Percentiles rank a stretch among this genome's conserved stretches.
These are phyloP conservation scores for Dynastes grantii DNA, from an alignment of 2,888 invertebrate species.

Conservation along the genomic window DNA sequence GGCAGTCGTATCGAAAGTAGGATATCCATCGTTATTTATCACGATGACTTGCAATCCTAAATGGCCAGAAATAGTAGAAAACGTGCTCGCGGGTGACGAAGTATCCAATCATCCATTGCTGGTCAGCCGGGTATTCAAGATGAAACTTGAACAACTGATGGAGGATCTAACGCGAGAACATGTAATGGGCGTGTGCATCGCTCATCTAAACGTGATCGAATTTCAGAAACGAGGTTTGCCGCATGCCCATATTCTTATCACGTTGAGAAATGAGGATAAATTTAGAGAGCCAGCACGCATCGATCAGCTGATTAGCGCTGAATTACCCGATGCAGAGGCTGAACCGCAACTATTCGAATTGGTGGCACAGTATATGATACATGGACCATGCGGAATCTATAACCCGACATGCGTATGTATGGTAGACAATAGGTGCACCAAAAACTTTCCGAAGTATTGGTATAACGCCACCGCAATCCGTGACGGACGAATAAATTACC, in stretches of 20 bases:
- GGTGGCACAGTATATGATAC: too few relatives aligned
- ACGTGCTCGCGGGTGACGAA: slow-evolving; percentile 59
- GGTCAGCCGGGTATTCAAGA: slow-evolving; percentile 55
- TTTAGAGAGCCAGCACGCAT: not conserved
- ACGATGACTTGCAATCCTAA: slow-evolving; percentile 22
- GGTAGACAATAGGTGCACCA: too few relatives aligned
- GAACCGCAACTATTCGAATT: too few relatives aligned
- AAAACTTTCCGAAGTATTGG: too few relatives aligned
- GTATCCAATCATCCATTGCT: slow-evolving; percentile 65
- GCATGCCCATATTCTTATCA: slow-evolving; percentile 33
- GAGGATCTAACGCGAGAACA: slow-evolving; percentile 39
- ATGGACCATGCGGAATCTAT: too few relatives aligned
- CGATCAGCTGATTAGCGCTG: slow-evolving; percentile 26
- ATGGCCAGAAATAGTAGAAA: slow-evolving; percentile 66
- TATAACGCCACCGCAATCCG: slow-evolving; percentile 56
- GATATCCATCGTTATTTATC: slow-evolving; percentile 54
- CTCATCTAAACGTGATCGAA: slow-evolving; percentile 54
- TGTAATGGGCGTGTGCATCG: slow-evolving; percentile 45
- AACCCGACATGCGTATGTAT: too few relatives aligned
- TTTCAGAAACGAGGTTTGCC: slow-evolving; percentile 54
- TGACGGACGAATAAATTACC: slow-evolving; percentile 39
- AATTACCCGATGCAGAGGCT: slow-evolving; percentile 2
- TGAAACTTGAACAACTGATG: slow-evolving; percentile 52
- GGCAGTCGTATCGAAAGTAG: slow-evolving; percentile 67
- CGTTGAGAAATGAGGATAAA: slow-evolving; percentile 24